Conservation (phyloP, 2,888 invertebrate species). For the Cryptophagus acutangulus region DNA sequence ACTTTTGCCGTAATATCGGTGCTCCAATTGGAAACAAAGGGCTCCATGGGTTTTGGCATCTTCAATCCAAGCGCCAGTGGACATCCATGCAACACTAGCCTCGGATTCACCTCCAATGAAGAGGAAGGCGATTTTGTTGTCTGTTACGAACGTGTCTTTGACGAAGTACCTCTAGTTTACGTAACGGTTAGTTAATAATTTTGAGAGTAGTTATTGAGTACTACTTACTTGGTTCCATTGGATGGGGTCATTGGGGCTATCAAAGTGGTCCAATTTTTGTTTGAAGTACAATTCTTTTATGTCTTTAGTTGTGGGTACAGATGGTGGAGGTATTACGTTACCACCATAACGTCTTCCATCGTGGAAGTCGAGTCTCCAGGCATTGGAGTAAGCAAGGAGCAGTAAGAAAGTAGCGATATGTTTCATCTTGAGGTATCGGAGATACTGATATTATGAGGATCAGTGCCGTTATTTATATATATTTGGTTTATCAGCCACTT, state of each 20-base stretch:
- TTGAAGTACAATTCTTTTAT: constrained; percentile 5
- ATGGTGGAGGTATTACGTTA: background rate
- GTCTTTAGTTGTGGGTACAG: background rate
- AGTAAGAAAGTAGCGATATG: no score
- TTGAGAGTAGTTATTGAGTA: no score
- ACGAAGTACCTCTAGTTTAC: no score
- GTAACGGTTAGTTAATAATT: no score
- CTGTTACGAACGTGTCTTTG: no score
- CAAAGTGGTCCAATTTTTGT: constrained; percentile 13
- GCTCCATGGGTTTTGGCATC: constrained; percentile 12
- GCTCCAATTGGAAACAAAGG: constrained; percentile 13
- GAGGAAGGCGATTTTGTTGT: constrained; percentile 10
- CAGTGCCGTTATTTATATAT: no score
- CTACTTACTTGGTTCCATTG: constrained; percentile 10
- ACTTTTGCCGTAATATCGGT: constrained; percentile 17
- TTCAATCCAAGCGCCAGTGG: constrained; percentile 10
- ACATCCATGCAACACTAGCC: constrained; percentile 10
- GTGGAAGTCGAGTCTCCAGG: no score
- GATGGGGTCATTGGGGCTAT: constrained; percentile 9
- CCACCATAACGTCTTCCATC: background rate
- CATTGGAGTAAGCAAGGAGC: no score
- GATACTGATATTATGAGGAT: no score
- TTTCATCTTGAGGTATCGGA: no score
- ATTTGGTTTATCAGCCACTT: no score
- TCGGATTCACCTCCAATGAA: constrained; percentile 14